phyloP scores from a whole-genome alignment of 2,797 vertebrate genomes.

The Acomys russatus region DNA sequence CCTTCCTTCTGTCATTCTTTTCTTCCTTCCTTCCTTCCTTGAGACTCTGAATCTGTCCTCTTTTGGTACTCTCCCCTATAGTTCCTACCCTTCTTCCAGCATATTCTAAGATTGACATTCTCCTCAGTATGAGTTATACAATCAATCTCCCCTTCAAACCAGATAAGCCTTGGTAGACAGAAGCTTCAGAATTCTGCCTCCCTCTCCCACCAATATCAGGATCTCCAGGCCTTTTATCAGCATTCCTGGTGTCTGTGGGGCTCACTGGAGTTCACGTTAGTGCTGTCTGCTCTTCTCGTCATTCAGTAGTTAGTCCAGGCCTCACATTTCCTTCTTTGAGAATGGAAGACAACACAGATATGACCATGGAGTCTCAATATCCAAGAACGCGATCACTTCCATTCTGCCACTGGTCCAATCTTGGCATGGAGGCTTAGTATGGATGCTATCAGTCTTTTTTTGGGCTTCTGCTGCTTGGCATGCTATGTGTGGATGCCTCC shows the following conservation, averaged over 20 bases:
- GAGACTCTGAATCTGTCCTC: neutral
- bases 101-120: too few species aligned
- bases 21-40: too few species aligned
- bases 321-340: neutral
- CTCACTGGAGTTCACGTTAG: neutral
- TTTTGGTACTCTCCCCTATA: neutral
- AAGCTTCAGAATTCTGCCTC: neutral
- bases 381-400: neutral
- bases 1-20: neutral
- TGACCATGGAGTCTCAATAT: neutral
- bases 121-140: neutral
- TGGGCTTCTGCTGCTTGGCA: neutral
- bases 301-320: neutral
- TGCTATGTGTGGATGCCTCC: neutral
- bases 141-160: neutral
- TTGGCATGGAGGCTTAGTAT: neutral
- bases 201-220: neutral
- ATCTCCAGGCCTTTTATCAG: neutral
- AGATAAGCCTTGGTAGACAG: neutral
- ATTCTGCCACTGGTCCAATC: neutral
- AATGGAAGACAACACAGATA: neutral
- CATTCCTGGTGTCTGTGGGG: neutral
- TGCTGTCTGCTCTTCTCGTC: neutral
- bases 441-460: neutral
- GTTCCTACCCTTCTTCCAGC: neutral